Evolutionary conservation across 2,113 vertebrate species (phyloP), one percentile per base, ranked within the genome.

Genomic region (Oncorhynchus keta): DNA sequence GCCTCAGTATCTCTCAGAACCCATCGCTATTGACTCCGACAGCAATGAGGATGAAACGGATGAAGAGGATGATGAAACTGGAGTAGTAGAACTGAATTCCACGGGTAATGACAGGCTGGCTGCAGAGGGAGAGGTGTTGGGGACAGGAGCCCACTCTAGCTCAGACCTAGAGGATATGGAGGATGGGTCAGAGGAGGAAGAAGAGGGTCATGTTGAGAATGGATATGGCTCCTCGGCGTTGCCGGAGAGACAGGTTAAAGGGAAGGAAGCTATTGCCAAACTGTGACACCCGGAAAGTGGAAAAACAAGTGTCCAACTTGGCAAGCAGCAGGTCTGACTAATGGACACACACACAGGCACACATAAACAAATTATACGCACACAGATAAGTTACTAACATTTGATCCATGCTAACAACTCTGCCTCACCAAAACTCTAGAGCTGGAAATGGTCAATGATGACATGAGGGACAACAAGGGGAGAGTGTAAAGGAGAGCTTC

Each of bases 181-280:
- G 0, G 95, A 93, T 22, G 84, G 89, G 0, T 86, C 59, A 49
- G 78, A 30, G 61, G 65, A 70, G 68, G 69, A 79, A 65, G 71
- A 55, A 30, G 72, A 45, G 0, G 94, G 94, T 3, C 89, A 94
- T 1, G 87, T 92, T 49, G 87, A 93, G 74, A 96, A 95, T 62
- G 95, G 95, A 78, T 95, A 95, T 76, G 92, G 91, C 35, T 39
- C 91, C 68, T 80, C 75, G 16, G 92, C 95, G 91, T 83, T 82
- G 92, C 75, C 87, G 57, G 91, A 93, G 78, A 94, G 94, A 22
- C 92, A 91, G 49, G 94, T 92, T 89, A 95, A 94, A 90, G 94
- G 90, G 86, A 93, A 94, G 89, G 95, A 95, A 7, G 67, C 67
- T 39, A 90, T 92, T 70, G 87, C 91, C 71, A 92, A 92, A 76